Conservation (phyloP, 2,888 invertebrate species). For the Sarcophaga rosellei region DNA sequence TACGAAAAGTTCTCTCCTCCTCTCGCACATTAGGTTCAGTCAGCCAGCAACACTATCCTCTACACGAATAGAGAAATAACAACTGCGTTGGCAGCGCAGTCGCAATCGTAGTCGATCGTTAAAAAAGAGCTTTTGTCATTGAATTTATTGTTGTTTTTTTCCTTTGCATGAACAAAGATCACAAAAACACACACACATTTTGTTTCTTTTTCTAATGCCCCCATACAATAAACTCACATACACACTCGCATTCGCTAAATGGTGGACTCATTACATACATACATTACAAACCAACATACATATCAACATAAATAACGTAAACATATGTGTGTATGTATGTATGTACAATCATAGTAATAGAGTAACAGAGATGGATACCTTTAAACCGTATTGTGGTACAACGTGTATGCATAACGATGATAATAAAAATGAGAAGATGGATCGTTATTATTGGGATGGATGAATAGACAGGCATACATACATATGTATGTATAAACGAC, state of each 20-base stretch:
- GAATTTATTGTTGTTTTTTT: slow-evolving; percentile 60
- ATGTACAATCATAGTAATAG: slow-evolving; percentile 23
- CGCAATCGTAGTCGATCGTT: background rate
- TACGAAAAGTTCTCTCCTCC: slow-evolving; percentile 12
- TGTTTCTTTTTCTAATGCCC: slow-evolving; percentile 62
- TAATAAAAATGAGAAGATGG: slow-evolving; percentile 59
- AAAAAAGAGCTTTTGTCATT: slow-evolving; percentile 67
- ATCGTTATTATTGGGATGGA: slow-evolving; percentile 65
- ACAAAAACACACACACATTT: slow-evolving; percentile 48
- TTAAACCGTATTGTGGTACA: slow-evolving; percentile 42
- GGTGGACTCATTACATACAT: background rate
- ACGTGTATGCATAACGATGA: background rate
- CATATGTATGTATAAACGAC: slow-evolving; percentile 27
- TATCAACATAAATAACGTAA: background rate
- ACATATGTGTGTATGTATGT: background rate
- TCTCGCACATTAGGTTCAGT: too few relatives aligned
- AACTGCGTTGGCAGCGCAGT: background rate
- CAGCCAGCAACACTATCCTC: slow-evolving; percentile 42
- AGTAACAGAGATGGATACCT: slow-evolving; percentile 56
- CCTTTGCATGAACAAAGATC: slow-evolving; percentile 65
- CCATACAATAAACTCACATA: slow-evolving; percentile 42
- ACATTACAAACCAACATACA: slow-evolving; percentile 27
- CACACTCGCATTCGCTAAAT: background rate
- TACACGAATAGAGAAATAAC: slow-evolving; percentile 26
- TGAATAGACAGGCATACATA: slow-evolving; percentile 52